Percentiles rank a stretch among this genome's conserved stretches.
These are phyloP conservation scores for Ennomos quercinarius DNA, from an alignment of 2,888 invertebrate species.

Conservation along the genomic window DNA sequence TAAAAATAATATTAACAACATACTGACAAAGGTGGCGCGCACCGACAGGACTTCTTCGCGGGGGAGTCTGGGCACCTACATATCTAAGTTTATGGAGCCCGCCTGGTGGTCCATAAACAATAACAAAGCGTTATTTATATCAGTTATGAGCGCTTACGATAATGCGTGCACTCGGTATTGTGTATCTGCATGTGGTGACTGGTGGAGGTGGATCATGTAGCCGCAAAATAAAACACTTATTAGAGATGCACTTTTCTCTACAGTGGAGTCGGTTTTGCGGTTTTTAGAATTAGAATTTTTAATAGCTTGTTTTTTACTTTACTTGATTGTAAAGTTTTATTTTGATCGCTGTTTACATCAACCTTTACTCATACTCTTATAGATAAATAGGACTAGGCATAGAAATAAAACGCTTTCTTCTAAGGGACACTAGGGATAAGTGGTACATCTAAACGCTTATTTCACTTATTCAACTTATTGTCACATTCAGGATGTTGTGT, in stretches of 20 bases:
- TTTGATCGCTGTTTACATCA: neutral
- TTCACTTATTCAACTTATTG: no score
- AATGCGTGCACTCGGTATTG: constrained; percentile 43
- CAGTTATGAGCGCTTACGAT: constrained; percentile 65
- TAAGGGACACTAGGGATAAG: no score
- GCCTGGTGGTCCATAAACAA: constrained; percentile 80
- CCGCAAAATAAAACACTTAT: constrained; percentile 56
- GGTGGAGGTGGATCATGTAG: constrained; percentile 56
- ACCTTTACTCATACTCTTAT: no score
- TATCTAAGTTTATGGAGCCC: constrained; percentile 21
- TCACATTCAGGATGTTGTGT: constrained; percentile 35
- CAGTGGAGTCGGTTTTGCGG: constrained; percentile 12
- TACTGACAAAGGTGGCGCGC: constrained; percentile 67
- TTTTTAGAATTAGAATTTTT: constrained; percentile 7
- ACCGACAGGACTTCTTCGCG: constrained; percentile 67
- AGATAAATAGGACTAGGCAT: no score
- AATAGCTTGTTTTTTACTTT: neutral
- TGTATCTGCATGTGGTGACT: constrained; percentile 50
- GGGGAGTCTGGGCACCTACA: constrained; percentile 64
- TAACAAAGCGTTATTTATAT: constrained; percentile 73
- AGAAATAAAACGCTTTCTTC: neutral
- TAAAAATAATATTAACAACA: constrained; percentile 81
- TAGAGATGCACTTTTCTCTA: constrained; percentile 23
- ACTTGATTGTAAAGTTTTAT: constrained; percentile 26
- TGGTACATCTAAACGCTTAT: no score